Base-by-base conservation (phyloP, 2,888 invertebrate species). In the Drosophila flavopinicola region DNA sequence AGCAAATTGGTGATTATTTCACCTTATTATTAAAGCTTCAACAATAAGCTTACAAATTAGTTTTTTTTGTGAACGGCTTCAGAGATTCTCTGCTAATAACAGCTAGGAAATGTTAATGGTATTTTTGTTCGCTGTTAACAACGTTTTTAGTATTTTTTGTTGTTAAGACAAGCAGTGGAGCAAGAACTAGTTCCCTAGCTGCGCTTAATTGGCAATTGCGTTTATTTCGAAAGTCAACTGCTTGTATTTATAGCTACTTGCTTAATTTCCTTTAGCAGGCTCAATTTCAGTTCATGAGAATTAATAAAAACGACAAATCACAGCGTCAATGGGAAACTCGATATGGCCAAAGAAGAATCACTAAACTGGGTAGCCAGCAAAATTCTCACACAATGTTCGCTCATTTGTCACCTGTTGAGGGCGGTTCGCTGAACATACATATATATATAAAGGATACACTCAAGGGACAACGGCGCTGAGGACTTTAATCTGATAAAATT, bases 211-310 rank as follows among this genome's bases (percentile, higher is more conserved):
- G 1, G 10, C 3, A 23, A 25, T 27, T 37, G 25, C 7, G 15
- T 37, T 60, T 17, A 6, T 11, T 39, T 52, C 25, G 0, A 38
- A 57, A 51, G 39, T 39, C 32, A 53, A 58, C 27, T 48, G 35
- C n/a, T 17, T 39, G 10, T 11, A 13, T 29, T 32, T 25, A 10
- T 33, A 15, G 38, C 45, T 11, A 35, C 10, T 61, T 37, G 44
- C 23, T 17, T 30, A 41, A 65, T 56, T 47, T 56, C 27, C 42
- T 38, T 10, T 27, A 20, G 32, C 10, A 38, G 76, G 57, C 52
- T 83, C 69, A 63, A 77, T 87, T 70, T 71, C 66, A 66, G 47
- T 67, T 84, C 78, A 78, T 88, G 88, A 84, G 88, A 88, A 88
- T 76, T 63, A 56, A 60, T 67, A 52, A 67, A 66, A 73, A 60